Conservation (phyloP, 2,797 vertebrate species). For the Psittacula derbiana region DNA sequence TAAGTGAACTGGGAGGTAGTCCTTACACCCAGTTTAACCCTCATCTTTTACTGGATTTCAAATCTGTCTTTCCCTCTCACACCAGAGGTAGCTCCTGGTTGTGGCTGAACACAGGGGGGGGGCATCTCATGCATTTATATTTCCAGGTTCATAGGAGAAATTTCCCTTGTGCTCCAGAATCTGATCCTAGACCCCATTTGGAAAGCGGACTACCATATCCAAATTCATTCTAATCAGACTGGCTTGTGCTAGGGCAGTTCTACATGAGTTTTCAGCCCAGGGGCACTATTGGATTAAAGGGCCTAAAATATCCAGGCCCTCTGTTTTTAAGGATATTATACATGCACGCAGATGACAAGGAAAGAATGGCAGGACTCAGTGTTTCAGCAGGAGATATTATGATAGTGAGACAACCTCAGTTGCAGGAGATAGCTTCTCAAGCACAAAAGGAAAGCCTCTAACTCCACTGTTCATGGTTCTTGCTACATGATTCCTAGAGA, state of each 20-base stretch:
- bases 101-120: neutral
- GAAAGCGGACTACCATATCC: neutral
- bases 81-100: neutral
- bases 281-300: neutral
- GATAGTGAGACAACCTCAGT: neutral
- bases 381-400: neutral
- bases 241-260: neutral
- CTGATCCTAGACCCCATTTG: neutral
- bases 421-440: neutral
- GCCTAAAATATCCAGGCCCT: neutral
- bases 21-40: neutral
- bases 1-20: neutral
- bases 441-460: neutral
- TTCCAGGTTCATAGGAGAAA: neutral
- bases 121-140: neutral
- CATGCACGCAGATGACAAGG: neutral
- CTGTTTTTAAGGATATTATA: neutral
- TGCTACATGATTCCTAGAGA: neutral
- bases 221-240: neutral
- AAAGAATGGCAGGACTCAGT: neutral
- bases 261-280: neutral
- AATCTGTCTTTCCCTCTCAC: neutral
- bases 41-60: neutral
- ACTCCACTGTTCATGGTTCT: neutral
- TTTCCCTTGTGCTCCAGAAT: neutral